Conservation (phyloP, 2,797 vertebrate genomes). For the Sebastes variabilis region DNA sequence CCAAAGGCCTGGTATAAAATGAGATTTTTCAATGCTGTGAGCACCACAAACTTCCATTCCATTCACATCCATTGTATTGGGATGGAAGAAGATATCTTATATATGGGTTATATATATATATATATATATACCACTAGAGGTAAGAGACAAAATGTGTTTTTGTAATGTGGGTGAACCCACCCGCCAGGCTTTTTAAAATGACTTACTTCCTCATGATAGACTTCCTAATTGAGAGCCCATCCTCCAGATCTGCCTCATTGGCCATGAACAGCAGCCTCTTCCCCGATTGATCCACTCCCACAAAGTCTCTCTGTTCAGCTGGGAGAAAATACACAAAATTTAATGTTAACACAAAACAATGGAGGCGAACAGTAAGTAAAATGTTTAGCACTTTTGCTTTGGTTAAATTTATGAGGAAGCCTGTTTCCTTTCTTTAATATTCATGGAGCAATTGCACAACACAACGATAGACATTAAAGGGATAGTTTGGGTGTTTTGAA, state of each 20-base stretch:
- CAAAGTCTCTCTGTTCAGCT: constrained; percentile 98
- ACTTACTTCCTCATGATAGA: constrained; percentile 95
- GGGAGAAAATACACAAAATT: constrained; percentile 28
- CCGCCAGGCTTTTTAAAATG: neutral
- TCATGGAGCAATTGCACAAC: neutral
- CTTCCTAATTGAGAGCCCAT: constrained; percentile 93
- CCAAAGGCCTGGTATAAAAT: neutral
- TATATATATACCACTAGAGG: neutral
- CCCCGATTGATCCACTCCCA: constrained; percentile 93
- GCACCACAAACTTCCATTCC: neutral
- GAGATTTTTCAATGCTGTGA: neutral
- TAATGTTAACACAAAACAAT: neutral
- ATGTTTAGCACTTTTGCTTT: neutral
- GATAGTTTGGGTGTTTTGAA: too few relatives aligned
- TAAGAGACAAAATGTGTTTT: neutral
- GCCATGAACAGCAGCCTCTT: constrained; percentile 97
- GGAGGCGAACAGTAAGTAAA: neutral
- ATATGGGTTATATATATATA: neutral
- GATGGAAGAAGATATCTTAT: neutral
- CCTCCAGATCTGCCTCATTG: constrained; percentile 97
- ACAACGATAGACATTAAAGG: too few relatives aligned
- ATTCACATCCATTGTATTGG: neutral
- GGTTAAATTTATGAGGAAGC: neutral
- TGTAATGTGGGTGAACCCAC: neutral
- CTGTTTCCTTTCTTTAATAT: neutral